phyloP scores from a whole-genome alignment of 2,797 vertebrate species.

The Urocyon cinereoargenteus region DNA sequence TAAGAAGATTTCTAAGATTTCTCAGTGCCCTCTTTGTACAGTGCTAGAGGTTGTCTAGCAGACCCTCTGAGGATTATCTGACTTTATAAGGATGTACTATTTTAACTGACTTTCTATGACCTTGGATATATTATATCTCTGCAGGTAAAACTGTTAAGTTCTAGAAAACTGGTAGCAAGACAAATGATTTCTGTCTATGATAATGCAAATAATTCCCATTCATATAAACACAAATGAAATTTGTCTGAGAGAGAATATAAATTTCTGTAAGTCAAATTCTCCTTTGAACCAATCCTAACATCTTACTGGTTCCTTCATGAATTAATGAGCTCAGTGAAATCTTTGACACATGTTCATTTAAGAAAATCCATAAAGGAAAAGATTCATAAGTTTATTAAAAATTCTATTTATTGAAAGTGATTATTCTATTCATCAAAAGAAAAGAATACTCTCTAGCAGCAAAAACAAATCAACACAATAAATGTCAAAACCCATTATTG shows the following conservation, averaged over 20 bases:
- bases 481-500: not conserved
- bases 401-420: not conserved
- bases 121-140: not conserved
- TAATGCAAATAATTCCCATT: not conserved
- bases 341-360: not conserved
- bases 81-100: not conserved
- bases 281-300: not conserved
- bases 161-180: not conserved
- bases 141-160: not conserved
- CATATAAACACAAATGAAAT: not conserved
- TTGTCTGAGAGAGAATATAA: not conserved
- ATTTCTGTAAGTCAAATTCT: not conserved
- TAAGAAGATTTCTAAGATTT: not conserved
- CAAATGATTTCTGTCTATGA: not conserved
- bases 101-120: not conserved
- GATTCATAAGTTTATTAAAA: not conserved
- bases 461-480: constrained; percentile 18
- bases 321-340: not conserved
- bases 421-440: not conserved
- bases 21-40: not conserved
- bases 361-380: not conserved
- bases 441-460: constrained; percentile 9
- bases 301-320: not conserved
- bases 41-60: not conserved
- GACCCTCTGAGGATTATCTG: not conserved